These are phyloP conservation scores for Homalodisca vitripennis DNA, from an alignment of 1,140 invertebrate genomes.

Conservation along the genomic window DNA sequence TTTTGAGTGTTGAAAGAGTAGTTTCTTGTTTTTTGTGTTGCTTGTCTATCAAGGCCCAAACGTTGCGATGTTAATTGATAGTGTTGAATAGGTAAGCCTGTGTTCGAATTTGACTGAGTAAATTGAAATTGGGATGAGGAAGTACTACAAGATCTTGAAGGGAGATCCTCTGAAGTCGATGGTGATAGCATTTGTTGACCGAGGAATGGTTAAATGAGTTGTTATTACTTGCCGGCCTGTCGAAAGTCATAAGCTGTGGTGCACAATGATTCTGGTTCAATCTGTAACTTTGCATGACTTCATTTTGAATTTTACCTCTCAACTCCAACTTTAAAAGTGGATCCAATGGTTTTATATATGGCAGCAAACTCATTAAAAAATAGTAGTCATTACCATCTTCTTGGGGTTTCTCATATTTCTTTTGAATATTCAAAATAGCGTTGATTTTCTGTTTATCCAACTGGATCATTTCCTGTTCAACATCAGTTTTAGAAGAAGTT, in stretches of 20 bases:
- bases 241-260: neutral
- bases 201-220: neutral
- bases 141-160: neutral
- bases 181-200: neutral
- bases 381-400: neutral
- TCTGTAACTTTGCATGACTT: neutral
- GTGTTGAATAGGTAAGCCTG: neutral
- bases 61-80: neutral
- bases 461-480: conserved; percentile 4
- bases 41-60: neutral
- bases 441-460: conserved; percentile 1
- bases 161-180: neutral
- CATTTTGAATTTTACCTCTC: neutral
- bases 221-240: neutral
- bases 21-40: neutral
- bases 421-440: conserved; percentile 8
- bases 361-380: conserved; percentile 8
- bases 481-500: neutral
- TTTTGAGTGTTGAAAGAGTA: neutral
- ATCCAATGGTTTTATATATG: neutral
- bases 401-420: neutral
- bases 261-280: neutral
- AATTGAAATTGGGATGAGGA: neutral
- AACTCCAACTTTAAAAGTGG: neutral
- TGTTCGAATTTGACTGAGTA: neutral